Percentiles rank a stretch among this genome's conserved stretches.
phyloP scores from a whole-genome alignment of 2,888 invertebrate species.

The Agrilus mali region DNA sequence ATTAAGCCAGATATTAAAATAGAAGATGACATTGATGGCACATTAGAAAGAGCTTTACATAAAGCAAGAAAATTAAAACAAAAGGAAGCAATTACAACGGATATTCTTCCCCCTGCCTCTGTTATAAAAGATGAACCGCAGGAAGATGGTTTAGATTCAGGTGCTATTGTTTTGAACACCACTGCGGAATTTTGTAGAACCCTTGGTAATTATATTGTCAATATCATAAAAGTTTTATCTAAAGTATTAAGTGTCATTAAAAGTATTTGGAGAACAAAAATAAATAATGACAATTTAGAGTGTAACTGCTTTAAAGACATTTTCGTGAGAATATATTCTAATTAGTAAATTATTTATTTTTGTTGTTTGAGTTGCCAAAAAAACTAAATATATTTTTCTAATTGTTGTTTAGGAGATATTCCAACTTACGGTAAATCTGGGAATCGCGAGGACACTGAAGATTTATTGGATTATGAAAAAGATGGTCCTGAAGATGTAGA shows the following conservation, averaged over 20 bases:
- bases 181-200: conserved; percentile 96
- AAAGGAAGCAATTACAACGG: conserved; percentile 27
- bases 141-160: conserved; percentile 24
- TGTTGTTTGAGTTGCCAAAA: too few relatives aligned
- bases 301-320: too few relatives aligned
- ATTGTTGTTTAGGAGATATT: conserved; percentile 52
- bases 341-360: too few relatives aligned
- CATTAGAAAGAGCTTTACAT: conserved; percentile 40
- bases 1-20: conserved; percentile 37
- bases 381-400: background rate
- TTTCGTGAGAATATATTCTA: too few relatives aligned
- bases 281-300: too few relatives aligned
- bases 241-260: too few relatives aligned
- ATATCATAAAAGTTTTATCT: background rate
- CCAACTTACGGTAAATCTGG: conserved; percentile 89
- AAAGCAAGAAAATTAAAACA: conserved; percentile 46
- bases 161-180: conserved; percentile 73
- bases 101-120: conserved; percentile 21
- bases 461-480: conserved; percentile 34
- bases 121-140: conserved; percentile 28
- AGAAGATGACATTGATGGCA: conserved; percentile 43
- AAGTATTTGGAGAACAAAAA: too few relatives aligned
- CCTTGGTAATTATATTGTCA: conserved; percentile 32
- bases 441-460: conserved; percentile 71
- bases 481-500: conserved; percentile 17